Percentiles rank a stretch among this genome's conserved stretches.
Conservation (phyloP, 1,140 invertebrate genomes). For the Antheraea mylitta region DNA sequence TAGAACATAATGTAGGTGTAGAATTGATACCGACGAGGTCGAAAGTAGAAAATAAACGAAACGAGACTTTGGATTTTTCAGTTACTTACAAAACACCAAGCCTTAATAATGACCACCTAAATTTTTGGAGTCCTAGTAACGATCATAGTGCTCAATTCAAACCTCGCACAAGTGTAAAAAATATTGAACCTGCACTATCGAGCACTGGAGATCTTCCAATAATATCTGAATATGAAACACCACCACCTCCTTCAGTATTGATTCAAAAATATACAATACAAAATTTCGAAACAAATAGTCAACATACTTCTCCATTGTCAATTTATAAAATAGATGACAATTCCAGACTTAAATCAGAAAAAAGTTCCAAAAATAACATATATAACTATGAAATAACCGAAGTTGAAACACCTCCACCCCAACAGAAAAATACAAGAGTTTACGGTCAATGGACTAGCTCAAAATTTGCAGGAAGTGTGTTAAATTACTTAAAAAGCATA, state of each 20-base stretch:
- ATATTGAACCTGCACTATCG: constrained; percentile 18
- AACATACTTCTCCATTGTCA: constrained; percentile 6
- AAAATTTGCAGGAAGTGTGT: constrained; percentile 57
- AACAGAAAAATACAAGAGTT: constrained; percentile 39
- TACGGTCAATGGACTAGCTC: constrained; percentile 62
- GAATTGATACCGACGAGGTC: constrained; percentile 22
- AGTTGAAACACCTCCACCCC: constrained; percentile 41
- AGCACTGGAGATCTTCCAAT: constrained; percentile 25
- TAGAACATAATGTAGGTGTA: constrained; percentile 42
- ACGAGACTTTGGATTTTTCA: background rate
- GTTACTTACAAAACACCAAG: background rate
- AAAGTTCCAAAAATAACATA: constrained; percentile 16
- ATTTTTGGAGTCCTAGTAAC: constrained; percentile 48
- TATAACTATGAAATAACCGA: constrained; percentile 33
- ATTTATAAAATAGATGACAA: constrained; percentile 29
- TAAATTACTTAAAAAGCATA: constrained; percentile 62
- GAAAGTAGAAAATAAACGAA: background rate
- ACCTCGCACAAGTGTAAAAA: constrained; percentile 15
- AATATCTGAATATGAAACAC: constrained; percentile 54
- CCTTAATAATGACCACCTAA: constrained; percentile 30
- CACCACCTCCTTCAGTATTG: constrained; percentile 34
- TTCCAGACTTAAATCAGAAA: background rate
- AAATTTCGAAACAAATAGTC: constrained; percentile 13
- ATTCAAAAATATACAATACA: constrained; percentile 13
- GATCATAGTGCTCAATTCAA: constrained; percentile 38